Conservation (phyloP, 2,113 vertebrate species). For the Upupa epops region DNA sequence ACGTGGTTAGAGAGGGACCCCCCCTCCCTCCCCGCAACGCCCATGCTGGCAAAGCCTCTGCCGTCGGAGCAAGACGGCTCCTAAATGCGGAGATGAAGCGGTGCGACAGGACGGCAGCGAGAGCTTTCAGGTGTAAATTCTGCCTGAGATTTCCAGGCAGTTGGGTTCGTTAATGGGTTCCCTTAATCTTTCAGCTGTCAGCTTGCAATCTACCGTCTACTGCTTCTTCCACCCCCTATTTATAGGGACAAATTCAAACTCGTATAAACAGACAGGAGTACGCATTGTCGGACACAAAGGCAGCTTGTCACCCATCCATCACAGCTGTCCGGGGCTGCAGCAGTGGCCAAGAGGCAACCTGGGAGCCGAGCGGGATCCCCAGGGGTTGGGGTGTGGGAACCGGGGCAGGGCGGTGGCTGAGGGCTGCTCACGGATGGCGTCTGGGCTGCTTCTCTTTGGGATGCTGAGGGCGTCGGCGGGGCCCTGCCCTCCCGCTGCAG, state of each 20-base stretch:
- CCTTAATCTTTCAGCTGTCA: conserved; percentile 73
- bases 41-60: not conserved
- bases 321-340: conserved; percentile 48
- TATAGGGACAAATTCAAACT: conserved; percentile 69
- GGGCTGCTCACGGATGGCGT: not conserved
- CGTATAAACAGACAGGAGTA: conserved; percentile 73
- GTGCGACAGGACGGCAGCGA: conserved; percentile 57
- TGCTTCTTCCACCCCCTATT: conserved; percentile 64
- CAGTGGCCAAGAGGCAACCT: not conserved
- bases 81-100: conserved; percentile 68
- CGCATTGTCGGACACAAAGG: conserved; percentile 68
- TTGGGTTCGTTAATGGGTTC: conserved; percentile 67
- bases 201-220: conserved; percentile 56
- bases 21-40: too few relatives aligned
- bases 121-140: conserved; percentile 65
- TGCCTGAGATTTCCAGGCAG: conserved; percentile 69
- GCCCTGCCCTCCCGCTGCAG: not conserved
- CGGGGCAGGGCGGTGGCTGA: not conserved
- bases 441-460: not conserved
- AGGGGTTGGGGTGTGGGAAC: conserved; percentile 36
- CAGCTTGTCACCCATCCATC: conserved; percentile 65
- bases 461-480: not conserved
- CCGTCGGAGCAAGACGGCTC: conserved; percentile 29
- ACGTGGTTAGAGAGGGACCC: conserved; percentile 25
- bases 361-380: not conserved